Conservation (phyloP, 2,888 invertebrate genomes). For the Troilus luridus region DNA sequence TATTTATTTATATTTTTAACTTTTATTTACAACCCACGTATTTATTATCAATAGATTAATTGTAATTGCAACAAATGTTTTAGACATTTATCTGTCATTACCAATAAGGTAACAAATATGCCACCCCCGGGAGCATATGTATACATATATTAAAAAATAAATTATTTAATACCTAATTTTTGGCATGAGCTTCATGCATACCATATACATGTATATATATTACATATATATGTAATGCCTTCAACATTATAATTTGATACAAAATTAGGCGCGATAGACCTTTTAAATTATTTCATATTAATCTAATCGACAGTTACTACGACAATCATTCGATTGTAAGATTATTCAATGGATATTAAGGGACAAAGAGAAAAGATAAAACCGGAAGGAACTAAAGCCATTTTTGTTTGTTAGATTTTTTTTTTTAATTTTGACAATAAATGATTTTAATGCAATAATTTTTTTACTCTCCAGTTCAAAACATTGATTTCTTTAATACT, state of each 20-base stretch:
- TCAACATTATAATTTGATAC: conserved; percentile 8
- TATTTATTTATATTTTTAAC: neutral
- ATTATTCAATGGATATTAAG: neutral
- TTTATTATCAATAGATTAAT: conserved; percentile 35
- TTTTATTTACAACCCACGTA: conserved; percentile 25
- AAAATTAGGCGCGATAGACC: neutral
- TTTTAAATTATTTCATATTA: neutral
- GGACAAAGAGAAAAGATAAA: neutral
- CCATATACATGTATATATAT: too few species aligned
- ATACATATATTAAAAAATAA: neutral
- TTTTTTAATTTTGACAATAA: too few species aligned
- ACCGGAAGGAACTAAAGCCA: neutral
- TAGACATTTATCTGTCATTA: neutral
- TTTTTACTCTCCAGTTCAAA: too few species aligned
- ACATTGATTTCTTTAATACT: too few species aligned
- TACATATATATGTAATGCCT: too few species aligned
- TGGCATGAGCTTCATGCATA: conserved; percentile 48
- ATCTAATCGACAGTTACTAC: neutral
- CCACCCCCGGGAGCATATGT: neutral
- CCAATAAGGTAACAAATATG: conserved; percentile 15
- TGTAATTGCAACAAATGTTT: conserved; percentile 26
- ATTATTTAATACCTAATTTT: conserved; percentile 40
- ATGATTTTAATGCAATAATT: too few species aligned
- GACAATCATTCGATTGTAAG: neutral
- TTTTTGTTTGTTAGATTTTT: too few species aligned